phyloP scores from a whole-genome alignment of 1,140 invertebrate genomes.

The Dolichoris vasculosae region DNA sequence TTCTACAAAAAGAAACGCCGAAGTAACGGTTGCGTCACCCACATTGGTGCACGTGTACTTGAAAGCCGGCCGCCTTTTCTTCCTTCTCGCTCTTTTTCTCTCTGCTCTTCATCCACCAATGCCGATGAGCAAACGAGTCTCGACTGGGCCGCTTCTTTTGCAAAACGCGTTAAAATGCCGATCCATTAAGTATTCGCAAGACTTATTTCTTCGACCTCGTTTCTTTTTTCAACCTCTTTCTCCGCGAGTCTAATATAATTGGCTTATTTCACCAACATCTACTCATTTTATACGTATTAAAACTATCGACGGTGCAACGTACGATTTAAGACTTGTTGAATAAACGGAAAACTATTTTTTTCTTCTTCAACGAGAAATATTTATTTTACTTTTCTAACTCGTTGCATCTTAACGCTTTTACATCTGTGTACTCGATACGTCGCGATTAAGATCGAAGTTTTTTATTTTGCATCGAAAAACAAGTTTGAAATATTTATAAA shows the following conservation, averaged over 20 bases:
- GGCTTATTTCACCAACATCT: not conserved
- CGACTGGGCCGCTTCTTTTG: conserved; percentile 8
- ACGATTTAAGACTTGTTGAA: too few relatives aligned
- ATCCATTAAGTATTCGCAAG: conserved; percentile 33
- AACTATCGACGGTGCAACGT: too few relatives aligned
- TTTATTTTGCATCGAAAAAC: too few relatives aligned
- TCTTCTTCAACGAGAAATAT: too few relatives aligned
- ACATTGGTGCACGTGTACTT: conserved; percentile 26
- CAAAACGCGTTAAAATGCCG: conserved; percentile 17
- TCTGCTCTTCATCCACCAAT: not conserved
- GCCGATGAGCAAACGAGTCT: not conserved
- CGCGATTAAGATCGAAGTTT: too few relatives aligned
- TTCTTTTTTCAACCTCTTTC: not conserved
- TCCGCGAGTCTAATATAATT: not conserved
- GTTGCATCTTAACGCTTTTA: too few relatives aligned
- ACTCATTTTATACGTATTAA: conserved; percentile 1
- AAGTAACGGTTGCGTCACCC: conserved; percentile 42
- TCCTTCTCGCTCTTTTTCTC: not conserved
- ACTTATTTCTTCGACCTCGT: not conserved
- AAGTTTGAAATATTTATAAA: too few relatives aligned
- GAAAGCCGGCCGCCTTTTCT: not conserved
- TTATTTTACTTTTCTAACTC: too few relatives aligned
- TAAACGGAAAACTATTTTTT: too few relatives aligned
- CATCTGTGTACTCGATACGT: too few relatives aligned
- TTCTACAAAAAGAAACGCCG: conserved; percentile 18